These are phyloP conservation scores for Neotoxoptera formosana DNA, from an alignment of 1,140 invertebrate species.

Conservation along the genomic window DNA sequence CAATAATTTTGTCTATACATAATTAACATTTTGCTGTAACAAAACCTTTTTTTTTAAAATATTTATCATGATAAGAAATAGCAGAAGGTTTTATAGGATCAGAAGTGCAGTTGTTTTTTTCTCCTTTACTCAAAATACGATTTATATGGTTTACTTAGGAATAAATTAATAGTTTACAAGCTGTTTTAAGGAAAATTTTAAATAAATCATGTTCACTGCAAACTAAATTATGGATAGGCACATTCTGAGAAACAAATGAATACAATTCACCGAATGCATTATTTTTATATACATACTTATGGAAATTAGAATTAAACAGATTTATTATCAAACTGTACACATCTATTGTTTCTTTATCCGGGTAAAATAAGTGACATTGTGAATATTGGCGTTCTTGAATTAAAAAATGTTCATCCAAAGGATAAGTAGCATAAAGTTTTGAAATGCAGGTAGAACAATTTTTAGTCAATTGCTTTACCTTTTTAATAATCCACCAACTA, in stretches of 20 bases:
- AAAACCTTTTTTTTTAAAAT: background rate
- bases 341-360: background rate
- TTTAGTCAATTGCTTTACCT: background rate
- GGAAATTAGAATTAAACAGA: background rate
- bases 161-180: background rate
- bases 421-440: background rate
- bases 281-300: background rate
- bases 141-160: background rate
- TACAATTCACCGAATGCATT: background rate
- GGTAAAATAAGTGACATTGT: background rate
- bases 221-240: background rate
- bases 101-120: background rate
- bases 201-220: background rate
- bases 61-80: background rate
- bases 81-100: background rate
- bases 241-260: background rate
- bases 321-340: background rate
- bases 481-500: background rate
- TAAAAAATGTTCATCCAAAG: constrained; percentile 14
- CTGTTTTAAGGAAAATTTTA: background rate
- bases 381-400: background rate
- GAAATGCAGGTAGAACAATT: background rate
- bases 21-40: background rate
- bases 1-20: background rate
- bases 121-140: background rate